phyloP scores from a whole-genome alignment of 2,113 vertebrate genomes.

The Podarcis cretensis region DNA sequence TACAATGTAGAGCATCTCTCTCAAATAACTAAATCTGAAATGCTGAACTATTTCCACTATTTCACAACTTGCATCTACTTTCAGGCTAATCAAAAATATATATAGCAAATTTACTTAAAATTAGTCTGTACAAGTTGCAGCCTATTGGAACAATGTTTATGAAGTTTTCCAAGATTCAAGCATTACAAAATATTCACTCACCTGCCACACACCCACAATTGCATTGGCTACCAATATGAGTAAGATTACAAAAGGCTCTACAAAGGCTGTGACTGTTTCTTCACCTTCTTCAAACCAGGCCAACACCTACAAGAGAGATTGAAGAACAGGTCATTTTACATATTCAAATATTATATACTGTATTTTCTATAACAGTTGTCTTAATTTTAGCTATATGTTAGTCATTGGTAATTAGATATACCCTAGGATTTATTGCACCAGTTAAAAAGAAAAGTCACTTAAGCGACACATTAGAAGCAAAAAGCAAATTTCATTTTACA shows the following conservation, averaged over 20 bases:
- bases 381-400: background rate
- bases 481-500: conserved; percentile 1
- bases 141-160: background rate
- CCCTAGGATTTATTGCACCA: too few relatives aligned
- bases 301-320: conserved; percentile 87
- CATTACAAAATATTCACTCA: conserved; percentile 71
- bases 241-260: conserved; percentile 99
- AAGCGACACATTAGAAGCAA: background rate
- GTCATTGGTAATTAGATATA: background rate
- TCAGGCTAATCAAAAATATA: conserved; percentile 28
- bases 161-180: background rate
- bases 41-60: conserved; percentile 1
- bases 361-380: background rate
- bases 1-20: background rate
- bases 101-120: conserved; percentile 21
- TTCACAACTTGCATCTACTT: conserved; percentile 39
- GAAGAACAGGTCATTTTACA: conserved; percentile 16
- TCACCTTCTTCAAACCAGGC: conserved; percentile 99
- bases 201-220: conserved; percentile 99
- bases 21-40: background rate
- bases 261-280: conserved; percentile 98
- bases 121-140: background rate
- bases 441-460: background rate
- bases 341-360: background rate
- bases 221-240: conserved; percentile 99